phyloP scores from a whole-genome alignment of 2,797 vertebrate species.

The Pangasius mekongensis region DNA sequence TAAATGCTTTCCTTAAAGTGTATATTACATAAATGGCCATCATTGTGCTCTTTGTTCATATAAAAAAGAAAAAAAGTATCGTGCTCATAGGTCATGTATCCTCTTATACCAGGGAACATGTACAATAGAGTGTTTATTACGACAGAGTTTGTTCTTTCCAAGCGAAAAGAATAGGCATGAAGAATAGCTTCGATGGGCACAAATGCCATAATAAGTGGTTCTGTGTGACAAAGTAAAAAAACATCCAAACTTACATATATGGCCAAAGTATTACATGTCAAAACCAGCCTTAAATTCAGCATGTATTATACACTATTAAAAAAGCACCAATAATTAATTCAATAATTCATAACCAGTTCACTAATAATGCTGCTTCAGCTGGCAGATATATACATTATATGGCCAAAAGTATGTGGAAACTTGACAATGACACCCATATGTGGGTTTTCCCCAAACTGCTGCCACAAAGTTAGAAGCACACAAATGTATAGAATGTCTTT shows the following conservation, averaged over 20 bases:
- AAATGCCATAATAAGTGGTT: constrained; percentile 15
- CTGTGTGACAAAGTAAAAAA: constrained; percentile 6
- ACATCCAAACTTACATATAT: not conserved
- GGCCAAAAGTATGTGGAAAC: not conserved
- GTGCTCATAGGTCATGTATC: not conserved
- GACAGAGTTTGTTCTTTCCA: constrained; percentile 2
- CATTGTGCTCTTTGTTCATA: not conserved
- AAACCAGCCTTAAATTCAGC: not conserved
- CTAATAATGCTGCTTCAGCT: not conserved
- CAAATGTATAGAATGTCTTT: not conserved
- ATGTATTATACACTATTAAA: not conserved
- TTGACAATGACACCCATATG: not conserved
- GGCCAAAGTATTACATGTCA: not conserved
- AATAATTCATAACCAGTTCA: not conserved
- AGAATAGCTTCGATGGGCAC: not conserved
- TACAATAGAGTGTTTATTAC: not conserved
- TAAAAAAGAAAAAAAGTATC: not conserved
- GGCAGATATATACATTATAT: not conserved
- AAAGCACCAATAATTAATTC: not conserved
- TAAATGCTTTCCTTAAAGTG: not conserved
- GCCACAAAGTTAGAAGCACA: not conserved
- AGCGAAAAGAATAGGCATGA: constrained; percentile 5
- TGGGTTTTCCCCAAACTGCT: not conserved
- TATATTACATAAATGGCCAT: not conserved
- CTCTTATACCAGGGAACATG: not conserved